phyloP scores from a whole-genome alignment of 2,888 invertebrate genomes.

The Elysia crispata region DNA sequence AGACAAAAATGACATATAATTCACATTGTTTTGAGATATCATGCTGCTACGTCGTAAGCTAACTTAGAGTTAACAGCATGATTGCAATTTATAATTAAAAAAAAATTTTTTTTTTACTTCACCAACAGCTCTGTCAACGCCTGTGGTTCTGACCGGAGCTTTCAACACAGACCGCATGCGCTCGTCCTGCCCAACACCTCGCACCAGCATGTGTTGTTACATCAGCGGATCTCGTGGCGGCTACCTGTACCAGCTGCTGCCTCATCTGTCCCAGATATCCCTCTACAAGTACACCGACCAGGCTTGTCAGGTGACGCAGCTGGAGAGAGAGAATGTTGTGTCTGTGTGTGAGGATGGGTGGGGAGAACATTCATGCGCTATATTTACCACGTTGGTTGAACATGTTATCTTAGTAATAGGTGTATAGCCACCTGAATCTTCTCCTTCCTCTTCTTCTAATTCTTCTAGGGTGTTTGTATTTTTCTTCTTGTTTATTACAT shows the following conservation, averaged over 20 bases:
- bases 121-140: background rate
- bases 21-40: too few species aligned
- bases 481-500: background rate
- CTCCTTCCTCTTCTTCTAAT: too few species aligned
- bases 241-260: conserved; percentile 82
- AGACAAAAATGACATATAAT: too few species aligned
- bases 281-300: conserved; percentile 79
- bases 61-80: too few species aligned
- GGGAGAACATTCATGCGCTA: too few species aligned
- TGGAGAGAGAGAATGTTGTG: background rate
- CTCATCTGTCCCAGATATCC: conserved; percentile 79
- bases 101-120: background rate
- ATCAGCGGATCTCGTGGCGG: conserved; percentile 85
- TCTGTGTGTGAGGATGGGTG: background rate
- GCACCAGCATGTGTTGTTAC: conserved; percentile 82
- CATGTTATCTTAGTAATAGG: too few species aligned
- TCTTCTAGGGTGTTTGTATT: background rate
- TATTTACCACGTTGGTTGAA: too few species aligned
- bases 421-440: too few species aligned
- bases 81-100: background rate
- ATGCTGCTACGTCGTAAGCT: too few species aligned
- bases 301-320: conserved; percentile 49
- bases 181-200: conserved; percentile 10
- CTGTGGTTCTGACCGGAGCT: background rate
- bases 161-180: conserved; percentile 42